Base-by-base conservation (phyloP, 2,113 vertebrate species). In the Setophaga coronata region DNA sequence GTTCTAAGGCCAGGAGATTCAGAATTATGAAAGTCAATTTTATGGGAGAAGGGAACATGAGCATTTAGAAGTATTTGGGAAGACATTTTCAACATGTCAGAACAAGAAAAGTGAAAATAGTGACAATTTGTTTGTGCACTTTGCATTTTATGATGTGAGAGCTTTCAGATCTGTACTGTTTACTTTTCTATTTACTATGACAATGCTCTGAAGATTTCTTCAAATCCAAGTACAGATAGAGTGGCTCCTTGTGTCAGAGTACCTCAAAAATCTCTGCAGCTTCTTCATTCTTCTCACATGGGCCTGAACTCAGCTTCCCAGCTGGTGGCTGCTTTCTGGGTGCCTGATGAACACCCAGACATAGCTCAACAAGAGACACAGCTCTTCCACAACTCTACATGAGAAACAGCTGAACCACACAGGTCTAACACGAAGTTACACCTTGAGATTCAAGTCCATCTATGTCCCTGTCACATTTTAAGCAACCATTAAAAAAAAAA, bases 221-320 rank as follows among this genome's bases (percentile, higher is more conserved):
- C 42, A 71, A 12, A 16, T 18, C 0, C 8, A 64, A 60, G 15
- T 23, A 26, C 15, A 66, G 14, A 45, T 33, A 42, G 7, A 56
- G 4, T 6, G 3, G 1, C 3, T 76, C 7, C 17, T 66, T 42
- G 7, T 4, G 7, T 8, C 40, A 77, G 17, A 36, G 1, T 4
- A 28, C n/a, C 38, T 42, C 33, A 38, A 50, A 76, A 77, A 11
- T 10, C 9, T 58, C 58, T 65, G 25, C 40, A 80, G 2, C 15
- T 76, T 62, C 13, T 18, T 38, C 3, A 18, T 72, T 43, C 26
- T 62, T n/a, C 28, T 34, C 12, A 7, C 5, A 18, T 2, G 2
- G 6, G 12, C 19, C 26, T 2, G 5, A 82, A 9, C 6, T 42
- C 16, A 43, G 8, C 9, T 82, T 58, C 23, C 15, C 80, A 56